phyloP scores from a whole-genome alignment of 1,140 invertebrate genomes.

The Varroa destructor region DNA sequence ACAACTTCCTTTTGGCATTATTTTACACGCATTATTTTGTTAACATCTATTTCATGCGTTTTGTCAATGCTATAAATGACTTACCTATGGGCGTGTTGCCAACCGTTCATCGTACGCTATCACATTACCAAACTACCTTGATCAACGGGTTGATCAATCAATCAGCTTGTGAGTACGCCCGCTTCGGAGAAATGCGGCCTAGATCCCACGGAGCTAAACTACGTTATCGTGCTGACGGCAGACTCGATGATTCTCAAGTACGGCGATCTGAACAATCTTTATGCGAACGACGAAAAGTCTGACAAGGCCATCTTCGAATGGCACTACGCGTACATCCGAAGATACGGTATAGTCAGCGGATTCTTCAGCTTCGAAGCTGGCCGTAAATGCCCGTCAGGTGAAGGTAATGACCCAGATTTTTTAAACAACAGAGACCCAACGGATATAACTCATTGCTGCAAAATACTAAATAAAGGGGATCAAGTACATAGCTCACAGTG shows the following conservation, averaged over 20 bases:
- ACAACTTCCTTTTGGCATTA: no score
- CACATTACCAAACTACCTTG: no score
- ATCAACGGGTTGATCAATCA: no score
- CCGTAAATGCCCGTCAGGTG: conserved; percentile 9
- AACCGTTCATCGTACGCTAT: no score
- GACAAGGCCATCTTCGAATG: conserved; percentile 22
- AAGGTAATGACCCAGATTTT: background rate
- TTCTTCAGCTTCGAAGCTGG: conserved; percentile 28
- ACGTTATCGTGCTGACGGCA: conserved; percentile 11
- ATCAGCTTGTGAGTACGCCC: conserved; percentile 6
- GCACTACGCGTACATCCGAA: conserved; percentile 18
- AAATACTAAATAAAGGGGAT: no score
- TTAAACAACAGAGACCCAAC: no score
- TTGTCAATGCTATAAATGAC: no score
- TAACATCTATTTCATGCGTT: no score
- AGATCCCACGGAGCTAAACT: conserved; percentile 14
- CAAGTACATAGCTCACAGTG: no score
- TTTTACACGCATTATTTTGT: no score
- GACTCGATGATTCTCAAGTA: conserved; percentile 27
- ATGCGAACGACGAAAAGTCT: conserved; percentile 13
- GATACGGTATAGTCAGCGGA: conserved; percentile 22
- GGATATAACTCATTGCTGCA: no score
- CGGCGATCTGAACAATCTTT: conserved; percentile 24
- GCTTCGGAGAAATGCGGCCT: conserved; percentile 21
- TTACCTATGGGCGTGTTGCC: no score